Conservation (phyloP, 2,888 invertebrate genomes). For the Nebria salina region DNA sequence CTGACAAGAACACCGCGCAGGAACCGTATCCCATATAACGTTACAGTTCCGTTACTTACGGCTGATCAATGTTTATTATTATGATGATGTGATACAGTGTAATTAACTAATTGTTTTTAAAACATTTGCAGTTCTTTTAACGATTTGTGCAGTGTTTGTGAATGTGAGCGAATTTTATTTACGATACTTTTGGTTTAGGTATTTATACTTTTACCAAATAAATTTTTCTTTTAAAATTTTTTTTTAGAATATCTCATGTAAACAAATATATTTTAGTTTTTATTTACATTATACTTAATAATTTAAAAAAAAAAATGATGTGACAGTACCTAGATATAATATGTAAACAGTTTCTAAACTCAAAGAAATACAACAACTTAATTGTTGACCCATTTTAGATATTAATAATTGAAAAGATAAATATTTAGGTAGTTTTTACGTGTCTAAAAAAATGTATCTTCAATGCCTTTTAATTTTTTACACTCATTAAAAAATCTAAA, state of each 20-base stretch:
- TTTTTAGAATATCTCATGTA: neutral
- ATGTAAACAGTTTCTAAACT: too few species aligned
- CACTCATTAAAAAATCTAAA: too few species aligned
- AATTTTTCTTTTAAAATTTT: neutral
- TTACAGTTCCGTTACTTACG: slow-evolving; percentile 8
- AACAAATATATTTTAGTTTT: too few species aligned
- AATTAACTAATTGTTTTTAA: neutral
- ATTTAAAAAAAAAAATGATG: too few species aligned
- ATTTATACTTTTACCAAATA: neutral
- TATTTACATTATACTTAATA: too few species aligned
- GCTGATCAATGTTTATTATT: slow-evolving; percentile 2
- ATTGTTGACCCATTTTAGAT: too few species aligned
- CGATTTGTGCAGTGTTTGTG: neutral
- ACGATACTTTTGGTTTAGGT: neutral
- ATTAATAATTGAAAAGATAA: too few species aligned
- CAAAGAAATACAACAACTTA: too few species aligned
- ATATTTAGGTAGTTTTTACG: too few species aligned
- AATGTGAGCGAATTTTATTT: neutral
- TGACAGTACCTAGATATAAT: too few species aligned
- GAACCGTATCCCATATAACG: slow-evolving; percentile 6
- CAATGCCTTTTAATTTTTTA: too few species aligned
- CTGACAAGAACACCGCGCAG: slow-evolving; percentile 8
- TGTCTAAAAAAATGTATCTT: too few species aligned
- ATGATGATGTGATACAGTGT: neutral
- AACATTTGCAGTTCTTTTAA: neutral